Base-by-base conservation (phyloP, 1,140 invertebrate species). In the Araneus ventricosus region DNA sequence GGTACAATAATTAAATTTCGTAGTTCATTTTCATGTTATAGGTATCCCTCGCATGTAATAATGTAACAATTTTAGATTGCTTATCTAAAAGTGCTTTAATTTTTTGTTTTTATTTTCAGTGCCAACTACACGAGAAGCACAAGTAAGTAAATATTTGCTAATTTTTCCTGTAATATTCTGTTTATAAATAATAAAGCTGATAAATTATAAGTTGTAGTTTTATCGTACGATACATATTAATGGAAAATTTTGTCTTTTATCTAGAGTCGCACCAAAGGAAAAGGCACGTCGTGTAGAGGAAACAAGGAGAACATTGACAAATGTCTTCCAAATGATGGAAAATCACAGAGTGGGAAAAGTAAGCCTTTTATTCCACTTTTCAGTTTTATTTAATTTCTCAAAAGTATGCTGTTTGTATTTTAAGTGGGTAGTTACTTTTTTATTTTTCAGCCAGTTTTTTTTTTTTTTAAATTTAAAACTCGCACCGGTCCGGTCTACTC, bases 221-320 rank as follows among this genome's bases (percentile, higher is more conserved):
- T 52, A 2, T 14, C 45, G 10, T 14, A 1, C 10, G 45, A 52
- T 14, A 14, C 45, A 14, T 52, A 52, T 52, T 52, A 52, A 52
- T 52, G 8, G 10, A 52, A 14, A 52, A 52, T 85, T 34, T 86
- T 61, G 27, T 86, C 30, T 41, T 20, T 34, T 20, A 22, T 34
- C 20, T 30, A 94, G 93, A 70, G n/a, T 34, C 84, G 93, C 57
- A 24, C 45, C 1, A 94, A 94, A 75, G 86, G 67, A 10, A 94
- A 94, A 92, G 59, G 30, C 14, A 22, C 59, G 22, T 67, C 79
- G 10, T 79, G 59, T 45, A 61, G 88, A 85, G 75, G 93, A 45
- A 94, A 94, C 39, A 94, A 94, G 84, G 93, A 94, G 82, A 94
- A 94, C 37, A 92, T 94, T 45, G 90, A 94, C 67, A 94, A 94